Base-by-base conservation (phyloP, 2,797 vertebrate species). In the Octomys mimax region DNA sequence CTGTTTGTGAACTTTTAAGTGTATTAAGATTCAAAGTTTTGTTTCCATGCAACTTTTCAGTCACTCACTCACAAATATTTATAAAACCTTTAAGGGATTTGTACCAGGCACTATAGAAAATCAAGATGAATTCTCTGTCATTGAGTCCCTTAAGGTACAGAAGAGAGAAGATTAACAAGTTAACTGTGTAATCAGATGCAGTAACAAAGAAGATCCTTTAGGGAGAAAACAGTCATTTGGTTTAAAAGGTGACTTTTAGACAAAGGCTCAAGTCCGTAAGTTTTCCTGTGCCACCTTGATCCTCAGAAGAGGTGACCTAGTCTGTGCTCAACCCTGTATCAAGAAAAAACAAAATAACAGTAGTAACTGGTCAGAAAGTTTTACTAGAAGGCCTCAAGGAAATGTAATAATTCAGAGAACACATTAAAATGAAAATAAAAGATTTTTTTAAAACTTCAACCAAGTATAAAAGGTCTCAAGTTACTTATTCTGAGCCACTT, bases 81-180 rank as follows among this genome's bases (percentile, higher is more conserved):
- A 64, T 57, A 62, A 86, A 92, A 73, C 62, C 18, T 59, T 33
- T 89, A 82, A 89, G 39, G 36, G 26, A n/a, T 18, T 18, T 80
- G 1, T 77, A 57, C 31, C 21, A 85, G 24, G n/a, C 8, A 88
- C 5, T 88, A 64, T 31, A 82, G 31, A 66, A 90, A 68, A 78
- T 85, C 42, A 80, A 90, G 33, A 75, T 54, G 14, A 71, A 39
- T 68, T 70, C 26, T 68, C 54, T 71, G 2, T 71, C 13, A 0
- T 91, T 80, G 86, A 26, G 46, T 57, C 57, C 2, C 4, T 79
- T 70, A 24, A 28, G 79, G 68, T 82, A 11, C 73, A 70, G 33
- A 79, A 79, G n/a, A 94, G 10, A 84, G 16, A 92, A 91, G 49
- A 66, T 68, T 42, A 36, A 31, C 26, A 83, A 91, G 42, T 86